Evolutionary conservation across 2,888 invertebrate genomes (phyloP).

Genomic region (Zygaena filipendulae): DNA sequence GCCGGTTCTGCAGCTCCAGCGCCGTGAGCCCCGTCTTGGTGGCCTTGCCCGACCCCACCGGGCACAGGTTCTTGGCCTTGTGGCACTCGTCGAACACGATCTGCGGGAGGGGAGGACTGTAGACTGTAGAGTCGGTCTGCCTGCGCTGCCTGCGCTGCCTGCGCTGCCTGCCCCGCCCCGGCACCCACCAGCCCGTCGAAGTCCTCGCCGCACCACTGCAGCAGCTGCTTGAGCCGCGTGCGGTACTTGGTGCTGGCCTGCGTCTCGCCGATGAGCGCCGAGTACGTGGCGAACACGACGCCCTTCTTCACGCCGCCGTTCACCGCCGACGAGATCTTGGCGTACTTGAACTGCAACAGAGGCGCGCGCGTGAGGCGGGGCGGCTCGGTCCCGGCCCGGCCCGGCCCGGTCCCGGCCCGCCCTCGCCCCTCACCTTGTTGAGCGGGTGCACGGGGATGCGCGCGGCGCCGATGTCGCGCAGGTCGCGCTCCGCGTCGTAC

Average conservation of each 20-base stretch:
- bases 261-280: conserved; percentile 97
- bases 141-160: not conserved
- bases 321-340: conserved; percentile 92
- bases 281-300: conserved; percentile 98
- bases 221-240: conserved; percentile 92
- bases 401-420: too few species aligned
- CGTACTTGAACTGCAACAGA: conserved; percentile 95
- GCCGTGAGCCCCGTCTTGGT: conserved; percentile 98
- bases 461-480: conserved; percentile 93
- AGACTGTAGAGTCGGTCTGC: too few species aligned
- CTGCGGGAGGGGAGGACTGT: too few species aligned
- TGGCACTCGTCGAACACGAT: conserved; percentile 99
- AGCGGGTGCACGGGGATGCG: conserved; percentile 90
- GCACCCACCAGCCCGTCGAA: conserved; percentile 78
- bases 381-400: too few species aligned
- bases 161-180: not conserved
- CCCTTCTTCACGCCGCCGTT: conserved; percentile 95
- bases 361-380: too few species aligned
- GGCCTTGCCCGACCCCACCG: conserved; percentile 95
- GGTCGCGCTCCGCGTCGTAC: conserved; percentile 97
- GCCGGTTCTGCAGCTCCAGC: conserved; percentile 91
- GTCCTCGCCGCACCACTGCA: conserved; percentile 98
- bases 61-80: conserved; percentile 98
- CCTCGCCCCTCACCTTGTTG: conserved; percentile 90
- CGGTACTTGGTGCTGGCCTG: conserved; percentile 90